Percentiles rank a stretch among this genome's conserved stretches.
phyloP scores from a whole-genome alignment of 1,140 invertebrate genomes.

The Nephila pilipes region DNA sequence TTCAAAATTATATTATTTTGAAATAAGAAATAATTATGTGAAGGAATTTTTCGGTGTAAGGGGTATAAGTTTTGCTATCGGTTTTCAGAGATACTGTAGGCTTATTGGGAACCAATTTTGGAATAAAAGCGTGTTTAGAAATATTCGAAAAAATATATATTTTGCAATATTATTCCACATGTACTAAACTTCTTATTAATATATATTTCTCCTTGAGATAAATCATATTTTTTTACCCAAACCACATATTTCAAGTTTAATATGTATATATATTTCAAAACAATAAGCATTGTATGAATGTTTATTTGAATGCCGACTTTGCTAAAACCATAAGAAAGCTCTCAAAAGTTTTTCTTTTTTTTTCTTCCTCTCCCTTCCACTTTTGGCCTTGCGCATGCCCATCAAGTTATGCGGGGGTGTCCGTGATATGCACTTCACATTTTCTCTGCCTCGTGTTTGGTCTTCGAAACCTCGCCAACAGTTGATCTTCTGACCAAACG shows the following conservation, averaged over 20 bases:
- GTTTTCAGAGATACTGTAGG: too few relatives aligned
- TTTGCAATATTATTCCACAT: background rate
- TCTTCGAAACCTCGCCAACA: slow-evolving; percentile 40
- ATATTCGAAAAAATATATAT: too few relatives aligned
- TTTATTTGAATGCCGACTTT: background rate
- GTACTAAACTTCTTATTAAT: background rate
- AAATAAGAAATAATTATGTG: too few relatives aligned
- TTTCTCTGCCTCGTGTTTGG: slow-evolving; percentile 33
- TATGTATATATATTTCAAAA: background rate
- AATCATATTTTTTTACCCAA: background rate
- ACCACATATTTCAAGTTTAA: background rate
- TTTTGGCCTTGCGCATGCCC: slow-evolving; percentile 19
- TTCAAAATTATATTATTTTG: too few relatives aligned
- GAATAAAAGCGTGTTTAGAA: too few relatives aligned
- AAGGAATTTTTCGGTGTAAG: too few relatives aligned
- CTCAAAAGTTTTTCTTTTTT: background rate
- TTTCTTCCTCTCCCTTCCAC: background rate
- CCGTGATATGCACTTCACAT: slow-evolving; percentile 6
- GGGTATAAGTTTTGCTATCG: too few relatives aligned
- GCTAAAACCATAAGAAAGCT: background rate
- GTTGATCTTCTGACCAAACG: slow-evolving; percentile 29
- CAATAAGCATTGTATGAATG: too few relatives aligned
- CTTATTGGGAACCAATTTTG: too few relatives aligned
- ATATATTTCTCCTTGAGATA: background rate
- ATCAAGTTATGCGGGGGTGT: slow-evolving; percentile 42